Evolutionary conservation across 1,140 invertebrate species (phyloP), one percentile per base, ranked within the genome.

Genomic region (Rhagoletis pomonella): DNA sequence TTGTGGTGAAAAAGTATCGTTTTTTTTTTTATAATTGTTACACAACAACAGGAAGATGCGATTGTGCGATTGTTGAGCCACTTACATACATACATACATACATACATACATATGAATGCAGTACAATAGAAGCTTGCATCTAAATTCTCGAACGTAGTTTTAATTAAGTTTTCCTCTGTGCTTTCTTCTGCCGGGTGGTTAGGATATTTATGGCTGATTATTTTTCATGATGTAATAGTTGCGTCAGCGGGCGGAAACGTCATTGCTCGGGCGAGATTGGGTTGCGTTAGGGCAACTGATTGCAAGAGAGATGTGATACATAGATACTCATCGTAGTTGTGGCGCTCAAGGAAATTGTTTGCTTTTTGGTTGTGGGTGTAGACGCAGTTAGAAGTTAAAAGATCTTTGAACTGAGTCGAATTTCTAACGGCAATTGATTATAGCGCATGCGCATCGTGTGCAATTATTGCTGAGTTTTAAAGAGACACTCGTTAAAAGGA

Each of bases 181-280:
- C 3, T 69, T 67, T 67, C 3, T 73, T 14, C 14, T 67, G 39
- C 9, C 5, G 10, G 10, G 42, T 47, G 10, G 44, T 44, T 81
- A 1, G 73, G 85, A 86, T 62, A 86, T 86, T 65, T 86, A 86
- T 86, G 86, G 39, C 60, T 65, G 60, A 86, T 86, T 65, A 86
- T 86, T 86, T 86, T 86, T 86, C 86, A 86, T 67, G 86, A 67
- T 86, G 86, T 86, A 86, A 67, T 69, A 81, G 73, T 55, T 19
- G 73, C n/a, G n/a, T 17, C 47, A 81, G 47, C 73, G 10, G 73
- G 17, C 73, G 73, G 47, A 81, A 81, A 81, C 39, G 47, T 55
- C 17, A 47, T 73, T 69, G 14, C 42, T 17, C 10, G 39, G 12
- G 4, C 67, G 17, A 10, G 4, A 44, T 14, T 73, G 12, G 1